A percentile compares a stretch with the other conserved stretches of the same genome.
These are phyloP conservation scores for Melanogrammus aeglefinus DNA, from an alignment of 2,797 vertebrate species.

Conservation along the genomic window DNA sequence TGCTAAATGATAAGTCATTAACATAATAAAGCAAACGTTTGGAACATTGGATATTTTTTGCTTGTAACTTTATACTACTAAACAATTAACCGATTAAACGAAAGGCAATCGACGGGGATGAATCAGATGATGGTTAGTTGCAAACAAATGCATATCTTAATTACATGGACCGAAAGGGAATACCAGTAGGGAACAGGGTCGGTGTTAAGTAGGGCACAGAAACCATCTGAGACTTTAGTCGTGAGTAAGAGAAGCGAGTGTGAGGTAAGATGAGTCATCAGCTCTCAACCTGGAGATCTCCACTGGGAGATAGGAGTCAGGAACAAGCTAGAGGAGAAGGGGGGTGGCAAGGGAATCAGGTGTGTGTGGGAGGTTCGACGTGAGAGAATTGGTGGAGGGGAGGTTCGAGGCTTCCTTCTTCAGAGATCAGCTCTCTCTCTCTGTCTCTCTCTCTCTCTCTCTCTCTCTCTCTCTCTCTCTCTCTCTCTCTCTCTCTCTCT, in stretches of 20 bases:
- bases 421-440: conserved; percentile 15
- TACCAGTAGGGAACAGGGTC: background rate
- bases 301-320: conserved; percentile 31
- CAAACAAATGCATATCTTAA: background rate
- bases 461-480: too few relatives aligned
- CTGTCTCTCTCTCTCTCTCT: too few relatives aligned
- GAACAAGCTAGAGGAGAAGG: background rate
- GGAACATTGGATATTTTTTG: background rate
- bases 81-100: background rate
- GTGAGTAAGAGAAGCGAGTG: conserved; percentile 30
- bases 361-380: background rate
- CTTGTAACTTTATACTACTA: background rate
- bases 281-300: conserved; percentile 40
- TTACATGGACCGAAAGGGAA: background rate
- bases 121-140: too few relatives aligned
- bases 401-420: conserved; percentile 14
- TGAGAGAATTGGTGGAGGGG: background rate
- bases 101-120: background rate
- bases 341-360: background rate
- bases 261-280: conserved; percentile 61
- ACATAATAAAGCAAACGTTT: background rate
- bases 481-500: background rate
- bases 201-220: conserved; percentile 1
- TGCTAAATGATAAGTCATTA: too few relatives aligned
- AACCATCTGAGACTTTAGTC: conserved; percentile 25